A percentile compares a stretch with the other conserved stretches of the same genome.
These are phyloP conservation scores for Nemoura dubitans DNA, from an alignment of 2,888 invertebrate genomes.

Conservation along the genomic window DNA sequence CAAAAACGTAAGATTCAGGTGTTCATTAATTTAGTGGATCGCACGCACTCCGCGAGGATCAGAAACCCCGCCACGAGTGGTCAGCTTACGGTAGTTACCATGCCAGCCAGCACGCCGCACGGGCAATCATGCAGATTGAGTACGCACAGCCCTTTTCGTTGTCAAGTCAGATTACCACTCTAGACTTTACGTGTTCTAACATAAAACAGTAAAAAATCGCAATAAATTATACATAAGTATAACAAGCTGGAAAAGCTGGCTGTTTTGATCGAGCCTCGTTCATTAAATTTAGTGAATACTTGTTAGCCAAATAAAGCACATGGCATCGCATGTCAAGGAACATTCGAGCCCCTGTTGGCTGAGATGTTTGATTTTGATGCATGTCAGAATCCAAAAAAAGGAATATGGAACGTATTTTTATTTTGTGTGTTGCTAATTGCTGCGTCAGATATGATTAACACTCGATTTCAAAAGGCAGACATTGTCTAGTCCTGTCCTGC, in stretches of 20 bases:
- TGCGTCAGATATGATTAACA: constrained; percentile 7
- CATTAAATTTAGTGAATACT: background rate
- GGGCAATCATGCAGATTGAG: background rate
- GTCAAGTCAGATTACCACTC: background rate
- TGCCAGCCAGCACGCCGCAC: background rate
- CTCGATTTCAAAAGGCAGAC: background rate
- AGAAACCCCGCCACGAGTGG: constrained; percentile 25
- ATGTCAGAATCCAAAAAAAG: background rate
- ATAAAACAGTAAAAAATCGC: background rate
- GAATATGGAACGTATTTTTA: background rate
- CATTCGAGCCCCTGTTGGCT: background rate
- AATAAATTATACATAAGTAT: background rate
- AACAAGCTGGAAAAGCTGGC: background rate
- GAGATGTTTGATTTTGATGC: background rate
- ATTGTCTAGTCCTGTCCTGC: background rate
- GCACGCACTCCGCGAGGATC: background rate
- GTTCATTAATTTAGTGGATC: constrained; percentile 1
- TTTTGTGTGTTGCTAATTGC: background rate
- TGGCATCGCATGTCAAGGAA: background rate
- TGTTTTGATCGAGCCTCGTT: background rate
- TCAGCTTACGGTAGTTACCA: constrained; percentile 4
- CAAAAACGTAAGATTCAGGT: constrained; percentile 5
- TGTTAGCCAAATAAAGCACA: background rate
- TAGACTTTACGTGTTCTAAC: background rate
- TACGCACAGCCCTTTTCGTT: background rate